A percentile compares a stretch with the other conserved stretches of the same genome.
phyloP scores from a whole-genome alignment of 2,797 vertebrate species.

The Crypturellus tataupa region DNA sequence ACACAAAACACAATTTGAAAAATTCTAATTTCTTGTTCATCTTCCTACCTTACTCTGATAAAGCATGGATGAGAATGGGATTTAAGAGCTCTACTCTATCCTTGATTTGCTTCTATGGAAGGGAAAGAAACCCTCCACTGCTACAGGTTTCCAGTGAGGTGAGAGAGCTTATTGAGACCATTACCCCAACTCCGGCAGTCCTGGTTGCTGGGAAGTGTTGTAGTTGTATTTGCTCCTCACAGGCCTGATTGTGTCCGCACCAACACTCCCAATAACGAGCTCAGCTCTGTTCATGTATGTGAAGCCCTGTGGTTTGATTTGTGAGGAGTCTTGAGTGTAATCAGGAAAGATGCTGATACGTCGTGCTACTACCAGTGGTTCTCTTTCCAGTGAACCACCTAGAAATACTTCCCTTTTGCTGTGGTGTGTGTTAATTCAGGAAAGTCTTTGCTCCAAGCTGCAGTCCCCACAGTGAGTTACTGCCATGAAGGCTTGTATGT shows the following conservation, averaged over 20 bases:
- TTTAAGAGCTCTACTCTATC: not conserved
- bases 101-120: not conserved
- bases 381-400: not conserved
- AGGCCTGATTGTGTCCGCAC: not conserved
- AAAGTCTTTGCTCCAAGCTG: not conserved
- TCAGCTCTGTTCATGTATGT: rapidly evolving
- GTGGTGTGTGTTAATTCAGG: rapidly evolving
- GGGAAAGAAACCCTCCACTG: not conserved
- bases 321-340: not conserved
- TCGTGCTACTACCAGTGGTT: not conserved
- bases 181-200: not conserved
- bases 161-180: not conserved
- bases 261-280: not conserved
- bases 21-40: not conserved
- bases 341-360: rapidly evolving
- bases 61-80: not conserved
- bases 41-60: not conserved
- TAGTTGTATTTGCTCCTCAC: not conserved
- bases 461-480: not conserved
- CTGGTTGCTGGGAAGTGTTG: not conserved
- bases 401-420: not conserved
- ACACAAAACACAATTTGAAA: not conserved
- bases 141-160: not conserved
- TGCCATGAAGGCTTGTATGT: not conserved
- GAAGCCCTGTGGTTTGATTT: not conserved